Percentiles rank a stretch among this genome's conserved stretches.
phyloP scores from a whole-genome alignment of 2,113 vertebrate species.

The Chaetura pelagica region DNA sequence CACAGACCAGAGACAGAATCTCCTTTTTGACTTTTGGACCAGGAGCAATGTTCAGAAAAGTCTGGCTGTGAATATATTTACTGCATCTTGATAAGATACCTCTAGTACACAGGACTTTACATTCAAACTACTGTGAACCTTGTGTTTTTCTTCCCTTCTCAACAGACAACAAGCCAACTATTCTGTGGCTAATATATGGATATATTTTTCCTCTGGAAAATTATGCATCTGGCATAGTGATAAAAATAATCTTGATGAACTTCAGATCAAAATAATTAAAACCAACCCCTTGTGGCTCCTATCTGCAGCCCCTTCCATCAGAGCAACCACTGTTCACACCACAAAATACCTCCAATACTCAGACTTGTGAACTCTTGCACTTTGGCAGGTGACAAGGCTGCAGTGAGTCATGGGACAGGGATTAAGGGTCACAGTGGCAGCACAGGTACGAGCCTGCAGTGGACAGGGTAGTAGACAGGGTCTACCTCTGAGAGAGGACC shows the following conservation, averaged over 20 bases:
- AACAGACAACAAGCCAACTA: neutral
- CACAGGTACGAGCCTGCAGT: neutral
- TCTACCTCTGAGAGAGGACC: neutral
- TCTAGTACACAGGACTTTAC: neutral
- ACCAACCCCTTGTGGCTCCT: fast-evolving
- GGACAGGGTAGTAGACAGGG: too few relatives aligned
- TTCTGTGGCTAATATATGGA: neutral
- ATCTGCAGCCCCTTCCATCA: neutral
- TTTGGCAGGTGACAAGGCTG: neutral
- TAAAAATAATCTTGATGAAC: neutral
- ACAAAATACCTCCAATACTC: neutral
- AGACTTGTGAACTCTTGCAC: neutral
- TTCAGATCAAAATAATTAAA: neutral
- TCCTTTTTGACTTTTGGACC: neutral
- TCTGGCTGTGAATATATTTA: neutral
- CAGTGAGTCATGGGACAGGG: neutral
- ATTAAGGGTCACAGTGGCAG: neutral
- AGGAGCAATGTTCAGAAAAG: neutral
- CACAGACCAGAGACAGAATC: neutral
- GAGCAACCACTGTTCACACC: neutral
- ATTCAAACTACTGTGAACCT: neutral
- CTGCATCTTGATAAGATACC: neutral
- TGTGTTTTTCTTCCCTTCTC: neutral
- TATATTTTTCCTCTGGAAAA: neutral
- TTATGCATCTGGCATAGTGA: neutral